A percentile compares a stretch with the other conserved stretches of the same genome.
These are phyloP conservation scores for Menidia menidia DNA, from an alignment of 2,797 vertebrate species.

Conservation along the genomic window DNA sequence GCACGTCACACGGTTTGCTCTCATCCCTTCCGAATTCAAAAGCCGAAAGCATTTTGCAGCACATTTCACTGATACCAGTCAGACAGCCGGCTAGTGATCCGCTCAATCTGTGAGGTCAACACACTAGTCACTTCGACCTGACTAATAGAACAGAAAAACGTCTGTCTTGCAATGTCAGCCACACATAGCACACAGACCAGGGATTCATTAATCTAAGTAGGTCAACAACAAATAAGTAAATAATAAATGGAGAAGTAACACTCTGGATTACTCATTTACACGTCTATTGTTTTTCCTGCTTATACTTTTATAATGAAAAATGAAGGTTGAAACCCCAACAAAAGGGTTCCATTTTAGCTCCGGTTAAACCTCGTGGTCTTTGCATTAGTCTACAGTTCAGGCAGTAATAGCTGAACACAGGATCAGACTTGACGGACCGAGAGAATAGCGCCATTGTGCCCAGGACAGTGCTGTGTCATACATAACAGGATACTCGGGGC, in stretches of 20 bases:
- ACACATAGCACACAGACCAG: neutral
- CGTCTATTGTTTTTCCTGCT: slow-evolving; percentile 38
- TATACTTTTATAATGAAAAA: slow-evolving; percentile 48
- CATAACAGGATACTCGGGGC: slow-evolving; percentile 22
- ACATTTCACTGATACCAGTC: neutral
- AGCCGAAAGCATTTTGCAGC: neutral
- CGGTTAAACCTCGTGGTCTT: slow-evolving; percentile 29
- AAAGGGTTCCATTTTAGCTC: slow-evolving; percentile 33
- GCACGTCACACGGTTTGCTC: slow-evolving; percentile 5
- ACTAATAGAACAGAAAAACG: neutral
- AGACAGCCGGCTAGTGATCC: neutral
- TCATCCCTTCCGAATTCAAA: neutral
- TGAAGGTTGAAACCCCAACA: slow-evolving; percentile 41
- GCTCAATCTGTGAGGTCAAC: slow-evolving; percentile 9
- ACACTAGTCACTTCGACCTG: neutral
- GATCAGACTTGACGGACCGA: slow-evolving; percentile 16
- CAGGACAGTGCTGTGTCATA: slow-evolving; percentile 9
- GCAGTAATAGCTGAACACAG: slow-evolving; percentile 29
- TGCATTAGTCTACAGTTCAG: slow-evolving; percentile 34
- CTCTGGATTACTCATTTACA: slow-evolving; percentile 16
- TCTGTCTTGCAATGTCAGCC: slow-evolving; percentile 4
- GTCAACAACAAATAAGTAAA: slow-evolving; percentile 40
- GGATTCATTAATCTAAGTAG: slow-evolving; percentile 44
- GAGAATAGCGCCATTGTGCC: slow-evolving; percentile 41
- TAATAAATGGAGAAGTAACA: slow-evolving; percentile 9